These are phyloP conservation scores for Micronisus gabar DNA, from an alignment of 2,113 vertebrate genomes.

Conservation along the genomic window DNA sequence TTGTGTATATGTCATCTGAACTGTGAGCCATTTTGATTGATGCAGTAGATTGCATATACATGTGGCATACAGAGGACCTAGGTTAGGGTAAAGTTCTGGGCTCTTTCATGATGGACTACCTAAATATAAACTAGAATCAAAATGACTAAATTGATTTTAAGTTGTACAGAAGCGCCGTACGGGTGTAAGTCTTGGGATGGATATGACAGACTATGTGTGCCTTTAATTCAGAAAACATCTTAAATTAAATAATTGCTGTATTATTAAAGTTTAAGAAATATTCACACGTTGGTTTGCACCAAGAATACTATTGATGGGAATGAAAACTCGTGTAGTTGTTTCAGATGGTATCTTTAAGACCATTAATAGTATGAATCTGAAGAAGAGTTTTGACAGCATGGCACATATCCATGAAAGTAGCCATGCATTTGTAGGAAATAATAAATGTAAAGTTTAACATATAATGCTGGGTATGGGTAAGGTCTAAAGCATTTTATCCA, in stretches of 20 bases:
- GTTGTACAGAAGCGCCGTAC: neutral
- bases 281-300: neutral
- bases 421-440: neutral
- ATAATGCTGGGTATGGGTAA: neutral
- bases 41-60: neutral
- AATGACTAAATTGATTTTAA: neutral
- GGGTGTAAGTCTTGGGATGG: neutral
- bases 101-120: neutral
- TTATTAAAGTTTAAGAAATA: neutral
- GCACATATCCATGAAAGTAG: neutral
- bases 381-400: neutral
- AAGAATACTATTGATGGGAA: neutral
- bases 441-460: neutral
- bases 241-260: neutral
- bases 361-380: neutral
- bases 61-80: neutral
- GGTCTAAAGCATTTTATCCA: neutral
- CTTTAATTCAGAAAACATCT: neutral
- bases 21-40: constrained; percentile 23
- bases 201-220: neutral
- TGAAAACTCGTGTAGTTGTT: neutral
- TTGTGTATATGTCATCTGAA: constrained; percentile 17
- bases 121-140: constrained; percentile 28
- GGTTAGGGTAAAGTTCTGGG: neutral
- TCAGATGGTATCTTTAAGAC: neutral